These are phyloP conservation scores for Gavia stellata DNA, from an alignment of 2,113 vertebrate species.

Conservation along the genomic window DNA sequence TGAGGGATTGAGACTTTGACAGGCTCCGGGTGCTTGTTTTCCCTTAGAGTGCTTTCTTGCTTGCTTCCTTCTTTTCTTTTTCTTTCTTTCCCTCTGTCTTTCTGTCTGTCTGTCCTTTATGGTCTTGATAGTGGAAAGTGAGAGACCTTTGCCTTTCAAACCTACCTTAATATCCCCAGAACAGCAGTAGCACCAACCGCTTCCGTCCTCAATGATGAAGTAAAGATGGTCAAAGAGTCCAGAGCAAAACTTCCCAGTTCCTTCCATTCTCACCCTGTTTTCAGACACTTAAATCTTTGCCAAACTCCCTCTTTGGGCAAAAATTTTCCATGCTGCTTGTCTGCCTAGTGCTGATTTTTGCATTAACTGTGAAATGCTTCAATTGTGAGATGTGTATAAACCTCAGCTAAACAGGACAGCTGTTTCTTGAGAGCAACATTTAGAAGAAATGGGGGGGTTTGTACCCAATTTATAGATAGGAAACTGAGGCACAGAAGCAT, in stretches of 20 bases:
- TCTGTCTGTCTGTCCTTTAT: not conserved
- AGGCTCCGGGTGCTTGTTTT: not conserved
- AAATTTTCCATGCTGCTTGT: not conserved
- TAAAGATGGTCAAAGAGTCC: not conserved
- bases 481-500: constrained; percentile 2
- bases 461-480: not conserved
- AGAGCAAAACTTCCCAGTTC: not conserved
- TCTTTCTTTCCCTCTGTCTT: not conserved
- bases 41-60: not conserved
- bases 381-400: not conserved
- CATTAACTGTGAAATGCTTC: not conserved
- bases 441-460: not conserved
- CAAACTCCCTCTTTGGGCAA: not conserved
- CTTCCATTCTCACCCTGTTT: not conserved
- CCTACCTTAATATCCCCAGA: not conserved
- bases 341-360: not conserved
- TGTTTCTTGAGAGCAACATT: not conserved
- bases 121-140: not conserved
- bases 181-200: not conserved
- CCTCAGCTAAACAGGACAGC: not conserved
- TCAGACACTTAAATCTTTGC: not conserved
- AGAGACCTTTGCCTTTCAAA: not conserved
- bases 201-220: not conserved
- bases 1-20: not conserved
- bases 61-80: not conserved